Evolutionary conservation across 2,113 vertebrate genomes (phyloP).

Genomic region (Sceloporus tristichus): DNA sequence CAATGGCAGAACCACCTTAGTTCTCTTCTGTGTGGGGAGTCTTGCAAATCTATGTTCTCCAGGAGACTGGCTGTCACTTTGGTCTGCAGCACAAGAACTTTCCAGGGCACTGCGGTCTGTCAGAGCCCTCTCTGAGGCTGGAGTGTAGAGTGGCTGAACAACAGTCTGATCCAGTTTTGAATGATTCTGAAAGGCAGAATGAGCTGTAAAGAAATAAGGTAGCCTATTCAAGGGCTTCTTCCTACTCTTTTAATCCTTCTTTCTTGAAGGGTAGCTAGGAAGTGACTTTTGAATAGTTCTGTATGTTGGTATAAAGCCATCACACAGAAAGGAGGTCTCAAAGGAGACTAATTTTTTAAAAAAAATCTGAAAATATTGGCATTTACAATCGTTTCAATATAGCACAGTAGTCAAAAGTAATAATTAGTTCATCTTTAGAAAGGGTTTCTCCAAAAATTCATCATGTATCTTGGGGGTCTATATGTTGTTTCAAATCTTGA

Average conservation of each 20-base stretch:
- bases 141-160: constrained; percentile 66
- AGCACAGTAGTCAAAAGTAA: too few species aligned
- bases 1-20: constrained; percentile 75
- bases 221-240: neutral
- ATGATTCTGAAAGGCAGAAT: constrained; percentile 76
- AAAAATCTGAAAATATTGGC: neutral
- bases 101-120: constrained; percentile 78
- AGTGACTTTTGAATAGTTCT: neutral
- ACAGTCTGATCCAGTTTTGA: constrained; percentile 71
- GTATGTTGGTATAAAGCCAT: too few species aligned
- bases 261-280: neutral
- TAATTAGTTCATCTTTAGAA: too few species aligned
- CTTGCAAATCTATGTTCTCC: constrained; percentile 69
- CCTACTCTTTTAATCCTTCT: neutral
- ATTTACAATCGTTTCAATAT: too few species aligned
- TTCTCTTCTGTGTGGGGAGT: constrained; percentile 76
- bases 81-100: constrained; percentile 86
- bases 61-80: constrained; percentile 87
- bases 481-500: too few species aligned
- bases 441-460: too few species aligned
- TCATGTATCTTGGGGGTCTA: too few species aligned
- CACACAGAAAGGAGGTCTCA: too few species aligned
- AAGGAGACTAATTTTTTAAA: too few species aligned
- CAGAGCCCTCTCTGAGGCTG: constrained; percentile 59
- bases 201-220: neutral